Conservation (phyloP, 1,140 invertebrate species). For the Drosophila repleta region DNA sequence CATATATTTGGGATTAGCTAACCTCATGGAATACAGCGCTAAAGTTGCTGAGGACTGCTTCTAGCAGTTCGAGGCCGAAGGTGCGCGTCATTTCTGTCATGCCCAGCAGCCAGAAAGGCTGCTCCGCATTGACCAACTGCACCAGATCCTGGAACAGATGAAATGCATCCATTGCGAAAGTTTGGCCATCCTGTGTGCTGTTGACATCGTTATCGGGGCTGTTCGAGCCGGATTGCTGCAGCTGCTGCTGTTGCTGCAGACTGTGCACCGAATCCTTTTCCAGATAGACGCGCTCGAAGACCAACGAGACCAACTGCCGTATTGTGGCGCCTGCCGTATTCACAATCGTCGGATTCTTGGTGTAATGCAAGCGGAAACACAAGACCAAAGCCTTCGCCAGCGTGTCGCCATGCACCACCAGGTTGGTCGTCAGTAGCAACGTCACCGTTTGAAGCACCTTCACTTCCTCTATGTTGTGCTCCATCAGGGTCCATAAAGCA, state of each 20-base stretch:
- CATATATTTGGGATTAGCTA: conserved; percentile 23
- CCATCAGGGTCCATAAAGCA: conserved; percentile 96
- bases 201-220: conserved; percentile 24
- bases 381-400: conserved; percentile 97
- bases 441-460: conserved; percentile 98
- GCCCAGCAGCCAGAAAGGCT: conserved; percentile 96
- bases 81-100: conserved; percentile 99
- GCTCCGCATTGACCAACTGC: conserved; percentile 97
- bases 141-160: conserved; percentile 98
- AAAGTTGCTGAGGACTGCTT: conserved; percentile 96
- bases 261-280: conserved; percentile 84
- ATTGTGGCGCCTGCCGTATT: conserved; percentile 99
- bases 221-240: conserved; percentile 16
- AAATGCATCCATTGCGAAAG: conserved; percentile 97
- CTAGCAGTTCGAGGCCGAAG: conserved; percentile 97
- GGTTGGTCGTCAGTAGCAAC: conserved; percentile 95
- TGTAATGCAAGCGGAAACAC: conserved; percentile 97
- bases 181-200: conserved; percentile 87
- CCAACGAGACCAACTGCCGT: conserved; percentile 96
- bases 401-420: conserved; percentile 96
- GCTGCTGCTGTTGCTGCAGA: conserved; percentile 49
- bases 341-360: conserved; percentile 94
- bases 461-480: conserved; percentile 96
- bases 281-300: conserved; percentile 96
- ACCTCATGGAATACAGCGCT: conserved; percentile 96